Percentiles rank a stretch among this genome's conserved stretches.
phyloP scores from a whole-genome alignment of 2,797 vertebrate species.

The Eutrigla gurnardus region DNA sequence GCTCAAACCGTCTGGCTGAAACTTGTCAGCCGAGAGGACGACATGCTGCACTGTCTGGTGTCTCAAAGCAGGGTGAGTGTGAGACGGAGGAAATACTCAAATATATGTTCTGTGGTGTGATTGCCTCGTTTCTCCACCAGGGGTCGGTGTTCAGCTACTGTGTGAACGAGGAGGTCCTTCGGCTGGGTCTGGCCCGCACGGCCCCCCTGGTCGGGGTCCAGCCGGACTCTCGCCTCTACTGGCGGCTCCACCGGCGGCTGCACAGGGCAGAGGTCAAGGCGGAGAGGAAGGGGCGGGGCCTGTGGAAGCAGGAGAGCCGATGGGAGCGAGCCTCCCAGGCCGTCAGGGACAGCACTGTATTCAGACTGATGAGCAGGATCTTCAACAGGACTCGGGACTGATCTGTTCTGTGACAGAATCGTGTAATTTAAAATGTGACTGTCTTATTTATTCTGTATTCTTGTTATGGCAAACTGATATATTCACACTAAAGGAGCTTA shows the following conservation, averaged over 20 bases:
- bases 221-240: slow-evolving; percentile 84
- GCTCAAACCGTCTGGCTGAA: slow-evolving; percentile 90
- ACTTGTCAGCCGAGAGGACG: slow-evolving; percentile 87
- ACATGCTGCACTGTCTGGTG: slow-evolving; percentile 88
- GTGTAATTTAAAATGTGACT: slow-evolving; percentile 5
- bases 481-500: neutral
- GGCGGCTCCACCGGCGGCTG: slow-evolving; percentile 89
- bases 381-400: slow-evolving; percentile 63
- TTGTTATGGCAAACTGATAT: neutral
- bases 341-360: slow-evolving; percentile 58
- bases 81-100: neutral
- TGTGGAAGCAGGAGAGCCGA: slow-evolving; percentile 89
- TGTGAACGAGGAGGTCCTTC: slow-evolving; percentile 91
- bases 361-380: slow-evolving; percentile 71
- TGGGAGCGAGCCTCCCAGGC: slow-evolving; percentile 76
- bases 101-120: neutral
- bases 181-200: slow-evolving; percentile 89
- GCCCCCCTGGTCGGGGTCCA: slow-evolving; percentile 83
- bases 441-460: neutral
- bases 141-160: slow-evolving; percentile 82
- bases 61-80: slow-evolving; percentile 76
- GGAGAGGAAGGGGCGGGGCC: slow-evolving; percentile 87
- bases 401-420: slow-evolving; percentile 23
- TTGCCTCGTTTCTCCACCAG: slow-evolving; percentile 74
- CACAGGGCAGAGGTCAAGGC: slow-evolving; percentile 91